Evolutionary conservation across 1,140 invertebrate genomes (phyloP), one percentile per base, ranked within the genome.

Genomic region (Anoplophora glabripennis): DNA sequence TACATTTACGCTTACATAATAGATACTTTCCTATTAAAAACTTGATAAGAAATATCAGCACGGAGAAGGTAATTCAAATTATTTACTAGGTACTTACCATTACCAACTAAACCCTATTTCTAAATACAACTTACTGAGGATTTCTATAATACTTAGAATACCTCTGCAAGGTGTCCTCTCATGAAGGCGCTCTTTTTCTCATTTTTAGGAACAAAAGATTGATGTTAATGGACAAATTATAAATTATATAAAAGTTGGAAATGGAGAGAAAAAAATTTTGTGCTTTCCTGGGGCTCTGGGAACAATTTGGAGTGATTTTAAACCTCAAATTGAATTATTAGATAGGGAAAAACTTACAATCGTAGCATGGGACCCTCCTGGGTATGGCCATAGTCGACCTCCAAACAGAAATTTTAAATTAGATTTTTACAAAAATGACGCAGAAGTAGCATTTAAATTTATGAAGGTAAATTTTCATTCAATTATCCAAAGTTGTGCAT

Each of bases 341-440:
- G 79, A 88, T 61, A 77, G 77, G 59, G 77, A 84, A 0, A 84
- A 89, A 61, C 86, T 91, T 55, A 90, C 86, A 7, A 64, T 94
- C 9, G 79, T 94, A n/a, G 87, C 84, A 0, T 92, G 90, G 88
- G 92, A 95, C 77, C 91, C 92, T 4, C 89, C 90, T 2, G 92
- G 93, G 1, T 94, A 93, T 79, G 92, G 92, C 7, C 85, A 85
- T 54, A 93, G 90, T 64, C 81, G 87, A 59, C 92, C 92, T 5
- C 90, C 91, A 2, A 75, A 86, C 17, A 80, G 88, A 62, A 77
- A 84, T 14, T 94, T 90, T 72, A 76, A 81, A 0, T 61, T 79
- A 5, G 79, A 90, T 61, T 93, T 91, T 72, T 88, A 85, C 60
- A 78, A 86, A 41, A 81, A 81, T 64, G 93, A 96, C 80, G 92